phyloP scores from a whole-genome alignment of 2,113 vertebrate genomes.

The Thomomys bottae region DNA sequence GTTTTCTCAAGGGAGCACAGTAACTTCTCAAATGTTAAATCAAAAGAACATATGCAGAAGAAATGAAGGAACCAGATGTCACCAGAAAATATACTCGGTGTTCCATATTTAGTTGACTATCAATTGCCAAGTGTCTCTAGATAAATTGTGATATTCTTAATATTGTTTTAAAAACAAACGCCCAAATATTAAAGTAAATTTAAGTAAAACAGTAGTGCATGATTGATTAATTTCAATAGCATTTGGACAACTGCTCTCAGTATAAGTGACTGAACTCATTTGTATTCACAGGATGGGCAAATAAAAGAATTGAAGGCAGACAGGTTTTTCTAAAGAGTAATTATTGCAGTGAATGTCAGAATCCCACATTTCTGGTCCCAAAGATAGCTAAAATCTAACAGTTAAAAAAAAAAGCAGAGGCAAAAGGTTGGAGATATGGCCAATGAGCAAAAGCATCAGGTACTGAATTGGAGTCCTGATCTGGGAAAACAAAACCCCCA shows the following conservation, averaged over 20 bases:
- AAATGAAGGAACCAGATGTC: background rate
- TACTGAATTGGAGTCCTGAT: too few relatives aligned
- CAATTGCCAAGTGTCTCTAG: background rate
- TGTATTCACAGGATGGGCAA: background rate
- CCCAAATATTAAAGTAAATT: background rate
- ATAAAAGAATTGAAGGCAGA: background rate
- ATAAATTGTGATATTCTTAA: background rate
- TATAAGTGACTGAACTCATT: background rate
- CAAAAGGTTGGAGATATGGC: too few relatives aligned
- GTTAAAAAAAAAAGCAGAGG: background rate
- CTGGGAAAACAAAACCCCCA: background rate
- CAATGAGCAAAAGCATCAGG: too few relatives aligned
- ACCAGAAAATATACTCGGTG: background rate
- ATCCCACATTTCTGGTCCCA: background rate
- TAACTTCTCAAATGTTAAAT: slow-evolving; percentile 18
- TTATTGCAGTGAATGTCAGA: slow-evolving; percentile 13
- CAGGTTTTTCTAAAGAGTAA: background rate
- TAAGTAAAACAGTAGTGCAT: background rate
- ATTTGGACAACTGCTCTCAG: background rate
- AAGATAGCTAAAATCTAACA: background rate
- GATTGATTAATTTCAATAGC: background rate
- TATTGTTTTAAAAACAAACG: background rate
- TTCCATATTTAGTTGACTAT: slow-evolving; percentile 29
- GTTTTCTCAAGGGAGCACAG: background rate
- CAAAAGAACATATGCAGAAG: background rate